Base-by-base conservation (phyloP, 2,113 vertebrate genomes). In the Tachysurus vachellii region DNA sequence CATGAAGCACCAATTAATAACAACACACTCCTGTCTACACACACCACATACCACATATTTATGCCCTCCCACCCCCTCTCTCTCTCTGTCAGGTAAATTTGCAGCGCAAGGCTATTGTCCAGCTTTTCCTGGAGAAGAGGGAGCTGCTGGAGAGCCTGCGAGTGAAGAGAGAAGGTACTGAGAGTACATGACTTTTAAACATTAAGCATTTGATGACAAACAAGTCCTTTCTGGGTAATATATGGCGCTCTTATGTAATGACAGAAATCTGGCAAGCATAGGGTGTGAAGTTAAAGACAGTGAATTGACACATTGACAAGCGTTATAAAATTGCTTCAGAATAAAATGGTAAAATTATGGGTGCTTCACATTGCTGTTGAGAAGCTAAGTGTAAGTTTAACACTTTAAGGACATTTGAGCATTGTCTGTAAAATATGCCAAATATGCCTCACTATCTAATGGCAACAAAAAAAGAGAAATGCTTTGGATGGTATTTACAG, bases 51-150 rank as follows among this genome's bases (percentile, higher is more conserved):
- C 66, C 80, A 86, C 53, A 68, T 26, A 68, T 90, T 84, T 85
- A 80, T 14, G 19, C 54, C 68, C 31, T 79, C 53, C 71, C 19
- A 88, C 70, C 77, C 80, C 82, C 77, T 84, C 59, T 75, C 66
- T 87, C 68, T 89, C 23, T 82, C 53, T 57, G 54, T 85, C 93
- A 96, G 95, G 95, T 96, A 89, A 96, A 95, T 73, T 94, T 93
- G 73, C 95, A 96, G 92, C 93, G 95, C 86, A 95, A 95, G 89
- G 95, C 94, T 87, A 94, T 96, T 47, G 93, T 96, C 76, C 95
- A 95, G 89, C 95, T 95, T 87, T 94, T 96, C 83, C 89, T 96
- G 94, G 94, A 95, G 92, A 96, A 95, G 92, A 93, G 94, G 88
- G 93, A 95, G 90, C 92, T 95, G 89, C 92, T 95, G 89, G 93